Base-by-base conservation (phyloP, 23 tunicate genomes). In the Ascidia mentula region DNA sequence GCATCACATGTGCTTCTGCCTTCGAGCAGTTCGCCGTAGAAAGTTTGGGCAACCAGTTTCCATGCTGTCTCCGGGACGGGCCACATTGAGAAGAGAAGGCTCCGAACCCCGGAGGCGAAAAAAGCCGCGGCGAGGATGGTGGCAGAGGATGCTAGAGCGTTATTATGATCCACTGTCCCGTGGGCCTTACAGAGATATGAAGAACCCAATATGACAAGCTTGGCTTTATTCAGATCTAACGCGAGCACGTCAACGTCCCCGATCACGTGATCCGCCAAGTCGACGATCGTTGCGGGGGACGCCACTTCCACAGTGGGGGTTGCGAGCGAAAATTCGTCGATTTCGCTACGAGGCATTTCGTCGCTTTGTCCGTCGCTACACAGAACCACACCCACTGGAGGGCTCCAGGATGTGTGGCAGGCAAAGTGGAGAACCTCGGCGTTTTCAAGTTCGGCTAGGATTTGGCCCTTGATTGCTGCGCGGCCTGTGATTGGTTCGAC, bases 11-110 rank as follows among this genome's bases (percentile, higher is more conserved):
- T 18, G 30, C 79, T 32, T 1, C 33, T 8, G 15, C 97, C 92
- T 0, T 72, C 18, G 18, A 79, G 5, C 18, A 92, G 69, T 1
- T 79, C 38, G 1, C 39, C 36, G 77, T 82, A 87, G 40, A 92
- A 87, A 0, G 85, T 46, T 32, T 83, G 82, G 26, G 73, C 31
- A 6, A 92, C 40, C 0, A 92, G 9, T 42, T 60, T 74, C 42
- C 86, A 61, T 6, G 81, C 97, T 13, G 92, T 82, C 59, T 92
- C 92, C 0, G 97, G 97, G n/a, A 92, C 82, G 24, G 97, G 97
- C 97, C 97, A 92, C 61, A 87, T 59, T 9, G 92, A 59, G 31
- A 79, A 36, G 36, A 92, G 75, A 24, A 87, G 53, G 34, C 82
- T 30, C 0, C 37, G 35, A 17, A 45, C 80, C 0, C 97, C 92